These are phyloP conservation scores for Caenorhabditis becei DNA, from an alignment of 2,888 invertebrate genomes.

Conservation along the genomic window DNA sequence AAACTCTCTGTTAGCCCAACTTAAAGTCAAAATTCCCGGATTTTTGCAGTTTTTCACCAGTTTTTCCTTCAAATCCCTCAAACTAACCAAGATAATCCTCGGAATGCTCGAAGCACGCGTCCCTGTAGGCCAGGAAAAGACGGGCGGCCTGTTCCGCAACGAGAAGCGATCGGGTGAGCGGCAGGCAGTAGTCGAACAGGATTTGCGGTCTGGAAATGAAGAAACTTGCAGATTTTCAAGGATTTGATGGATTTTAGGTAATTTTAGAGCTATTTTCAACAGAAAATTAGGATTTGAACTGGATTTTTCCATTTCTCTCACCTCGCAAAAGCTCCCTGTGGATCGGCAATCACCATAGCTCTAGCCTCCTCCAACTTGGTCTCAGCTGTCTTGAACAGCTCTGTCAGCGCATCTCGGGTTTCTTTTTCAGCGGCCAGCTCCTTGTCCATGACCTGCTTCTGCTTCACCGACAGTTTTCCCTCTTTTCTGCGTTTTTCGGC, in stretches of 20 bases:
- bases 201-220: constrained; percentile 59
- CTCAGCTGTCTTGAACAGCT: constrained; percentile 75
- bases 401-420: constrained; percentile 87
- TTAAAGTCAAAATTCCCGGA: no score
- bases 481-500: constrained; percentile 87
- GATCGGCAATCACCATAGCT: constrained; percentile 74
- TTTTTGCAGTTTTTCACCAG: no score
- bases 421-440: constrained; percentile 91
- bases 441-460: constrained; percentile 91
- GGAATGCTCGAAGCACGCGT: constrained; percentile 75
- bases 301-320: no score
- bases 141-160: constrained; percentile 69
- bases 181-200: constrained; percentile 69
- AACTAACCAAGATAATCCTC: constrained; percentile 73
- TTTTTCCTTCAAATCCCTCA: not conserved
- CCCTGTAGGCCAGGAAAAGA: constrained; percentile 75
- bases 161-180: constrained; percentile 70
- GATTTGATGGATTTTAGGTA: not conserved
- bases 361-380: constrained; percentile 64
- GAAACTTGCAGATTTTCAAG: no score
- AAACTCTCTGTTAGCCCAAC: no score
- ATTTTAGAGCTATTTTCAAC: not conserved
- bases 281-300: no score
- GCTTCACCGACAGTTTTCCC: constrained; percentile 88
- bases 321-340: constrained; percentile 64